Evolutionary conservation across 92 coral and sea anemone genomes (phyloP), one percentile per base, ranked within the genome.

Genomic region (Plumapathes pennacea): DNA sequence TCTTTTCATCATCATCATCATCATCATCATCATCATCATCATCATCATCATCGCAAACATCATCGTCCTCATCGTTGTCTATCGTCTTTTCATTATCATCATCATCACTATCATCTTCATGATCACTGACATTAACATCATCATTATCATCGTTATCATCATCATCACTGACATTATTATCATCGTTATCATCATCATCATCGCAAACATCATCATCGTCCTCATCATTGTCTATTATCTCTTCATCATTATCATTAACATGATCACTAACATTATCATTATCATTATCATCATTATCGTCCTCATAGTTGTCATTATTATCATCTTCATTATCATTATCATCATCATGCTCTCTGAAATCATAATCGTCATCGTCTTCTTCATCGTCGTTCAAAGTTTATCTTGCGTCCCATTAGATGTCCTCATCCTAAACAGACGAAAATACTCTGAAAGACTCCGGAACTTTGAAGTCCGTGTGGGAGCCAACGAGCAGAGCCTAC

Each of bases 401-500:
- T n/a, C n/a, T n/a, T 34, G n/a, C 40, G 9, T 22, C 27, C 15
- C 10, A 12, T 17, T 53, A 94, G 99, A 94, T 44, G 94, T 88
- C 5, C 55, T 86, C 56, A 67, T 94, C 14, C 82, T 94, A 21
- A 94, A 94, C 57, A 81, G 94, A n/a, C 58, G 76, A 39, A 60
- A 84, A 0, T 25, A 88, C 43, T 89, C 72, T 27, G 89, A 94
- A 6, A 81, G 99, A 17, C 71, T 94, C 40, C 88, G 63, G 64
- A 94, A 94, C 73, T 82, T 88, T 51, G 99, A 94, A 27, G 90
- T 94, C 8, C 80, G 89, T 10, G 74, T 94, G 11, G 99, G 99
- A 8, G 51, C 67, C 14, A 72, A 66, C 62, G 69, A 49, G 29
- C 29, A 77, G 65, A 83, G 70, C 50, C 20, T 60, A 32, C 39